Conservation (phyloP, 2,113 vertebrate species). For the Sorex fumeus region DNA sequence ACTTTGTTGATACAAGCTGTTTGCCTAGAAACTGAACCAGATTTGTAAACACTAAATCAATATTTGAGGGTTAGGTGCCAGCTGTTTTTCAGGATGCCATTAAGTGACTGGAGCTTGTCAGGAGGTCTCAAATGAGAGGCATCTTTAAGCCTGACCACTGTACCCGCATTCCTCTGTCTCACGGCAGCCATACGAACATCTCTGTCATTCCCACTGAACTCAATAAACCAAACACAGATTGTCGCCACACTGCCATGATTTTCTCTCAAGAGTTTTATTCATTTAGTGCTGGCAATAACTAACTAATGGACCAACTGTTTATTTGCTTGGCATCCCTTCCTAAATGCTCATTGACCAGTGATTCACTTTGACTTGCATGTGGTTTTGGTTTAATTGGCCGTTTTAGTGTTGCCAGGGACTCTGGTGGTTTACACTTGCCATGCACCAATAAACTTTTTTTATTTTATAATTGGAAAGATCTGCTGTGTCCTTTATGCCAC, state of each 20-base stretch:
- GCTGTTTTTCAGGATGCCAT: slow-evolving; percentile 98
- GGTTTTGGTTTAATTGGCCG: slow-evolving; percentile 80
- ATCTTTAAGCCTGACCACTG: slow-evolving; percentile 82
- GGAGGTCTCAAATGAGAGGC: slow-evolving; percentile 81
- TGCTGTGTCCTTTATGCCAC: slow-evolving; percentile 59
- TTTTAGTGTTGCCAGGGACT: slow-evolving; percentile 88
- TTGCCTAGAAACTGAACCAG: slow-evolving; percentile 93
- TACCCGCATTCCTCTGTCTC: slow-evolving; percentile 89
- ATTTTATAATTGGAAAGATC: slow-evolving; percentile 59
- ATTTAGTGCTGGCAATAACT: slow-evolving; percentile 88
- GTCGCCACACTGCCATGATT: slow-evolving; percentile 76
- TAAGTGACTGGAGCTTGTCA: slow-evolving; percentile 91
- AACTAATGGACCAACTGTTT: slow-evolving; percentile 88
- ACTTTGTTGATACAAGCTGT: slow-evolving; percentile 95
- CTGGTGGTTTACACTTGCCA: slow-evolving; percentile 53
- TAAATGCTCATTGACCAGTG: slow-evolving; percentile 84
- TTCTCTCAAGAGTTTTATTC: slow-evolving; percentile 85
- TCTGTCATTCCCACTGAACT: slow-evolving; percentile 77
- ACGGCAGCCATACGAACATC: slow-evolving; percentile 87
- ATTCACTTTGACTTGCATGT: slow-evolving; percentile 70
- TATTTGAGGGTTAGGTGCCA: slow-evolving; percentile 94
- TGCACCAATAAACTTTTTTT: slow-evolving; percentile 61
- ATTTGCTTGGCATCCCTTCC: slow-evolving; percentile 82
- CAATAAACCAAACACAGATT: slow-evolving; percentile 86
- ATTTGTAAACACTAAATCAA: slow-evolving; percentile 95